Evolutionary conservation across 2,888 invertebrate species (phyloP), one percentile per base, ranked within the genome.

Genomic region (Candidula unifasciata): DNA sequence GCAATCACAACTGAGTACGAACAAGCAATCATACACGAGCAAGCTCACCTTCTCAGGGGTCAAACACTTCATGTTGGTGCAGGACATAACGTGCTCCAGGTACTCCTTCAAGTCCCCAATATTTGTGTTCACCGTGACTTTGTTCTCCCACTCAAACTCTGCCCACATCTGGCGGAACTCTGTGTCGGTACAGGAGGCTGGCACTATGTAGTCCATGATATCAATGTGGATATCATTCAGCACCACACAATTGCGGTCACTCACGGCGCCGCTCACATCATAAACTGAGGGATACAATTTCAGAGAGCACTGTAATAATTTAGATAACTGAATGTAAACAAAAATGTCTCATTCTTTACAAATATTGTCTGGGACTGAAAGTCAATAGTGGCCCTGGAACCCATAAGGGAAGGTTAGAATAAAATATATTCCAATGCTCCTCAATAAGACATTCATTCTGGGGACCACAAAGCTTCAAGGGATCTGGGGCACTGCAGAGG

Each of bases 91-190:
- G 93, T 99, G 98, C 86, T 96, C 96, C 83, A 99, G 95, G 94
- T 99, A 99, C 89, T 97, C 97, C 88, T 97, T 96, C 84, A 99
- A 95, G 93, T 99, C 98, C 0, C 97, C 97, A 88, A 99, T 96
- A 86, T 94, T 93, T 3, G 99, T 99, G 93, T 97, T 97, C 2
- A 99, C 98, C 0, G 98, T 96, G 69, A 97, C 96, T 94, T 99
- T 99, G 94, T 99, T 99, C 95, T 99, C 99, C 99, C 99, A 99
- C 94, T 99, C 99, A 95, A 99, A 99, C 95, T 99, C 99, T 3
- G 98, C 98, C 99, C 99, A 99, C 99, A 99, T 99, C 94, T 97
- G 96, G 10, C 99, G 95, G 95, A 99, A 99, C 95, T 99, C 99
- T 0, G 96, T 96, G 94, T 99, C 99, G 81, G 96, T 97, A 94